phyloP scores from a whole-genome alignment of 2,888 invertebrate species.

The Parochlus steinenii region DNA sequence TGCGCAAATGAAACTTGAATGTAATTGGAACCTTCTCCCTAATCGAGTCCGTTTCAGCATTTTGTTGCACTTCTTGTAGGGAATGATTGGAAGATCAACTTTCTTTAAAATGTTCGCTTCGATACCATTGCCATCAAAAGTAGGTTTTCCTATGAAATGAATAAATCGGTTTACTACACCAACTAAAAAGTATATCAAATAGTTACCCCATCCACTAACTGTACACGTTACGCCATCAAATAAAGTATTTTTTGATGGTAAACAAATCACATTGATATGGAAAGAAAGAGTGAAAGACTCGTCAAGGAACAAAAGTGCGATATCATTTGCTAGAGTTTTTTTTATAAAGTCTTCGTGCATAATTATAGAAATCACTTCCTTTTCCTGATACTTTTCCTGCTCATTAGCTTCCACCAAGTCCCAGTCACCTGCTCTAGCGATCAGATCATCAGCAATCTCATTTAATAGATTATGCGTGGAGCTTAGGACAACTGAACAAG shows the following conservation, averaged over 20 bases:
- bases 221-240: slow-evolving; percentile 39
- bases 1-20: no score
- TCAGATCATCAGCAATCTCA: no score
- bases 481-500: no score
- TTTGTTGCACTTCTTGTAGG: slow-evolving; percentile 28
- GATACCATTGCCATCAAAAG: slow-evolving; percentile 30
- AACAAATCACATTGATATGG: slow-evolving; percentile 48
- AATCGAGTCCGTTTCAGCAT: slow-evolving; percentile 46
- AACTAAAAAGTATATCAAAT: no score
- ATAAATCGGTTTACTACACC: no score
- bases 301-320: background rate
- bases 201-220: slow-evolving; percentile 59
- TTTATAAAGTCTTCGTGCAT: background rate
- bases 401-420: background rate
- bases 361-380: background rate
- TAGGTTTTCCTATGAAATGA: no score
- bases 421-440: slow-evolving; percentile 5
- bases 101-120: slow-evolving; percentile 45
- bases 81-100: slow-evolving; percentile 51
- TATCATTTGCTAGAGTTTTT: background rate
- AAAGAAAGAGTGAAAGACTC: slow-evolving; percentile 27
- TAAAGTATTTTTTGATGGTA: slow-evolving; percentile 32
- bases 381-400: background rate
- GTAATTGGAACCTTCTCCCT: slow-evolving; percentile 43
- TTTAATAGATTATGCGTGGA: no score